phyloP scores from a whole-genome alignment of 2,797 vertebrate species.

The Pagetopsis macropterus region DNA sequence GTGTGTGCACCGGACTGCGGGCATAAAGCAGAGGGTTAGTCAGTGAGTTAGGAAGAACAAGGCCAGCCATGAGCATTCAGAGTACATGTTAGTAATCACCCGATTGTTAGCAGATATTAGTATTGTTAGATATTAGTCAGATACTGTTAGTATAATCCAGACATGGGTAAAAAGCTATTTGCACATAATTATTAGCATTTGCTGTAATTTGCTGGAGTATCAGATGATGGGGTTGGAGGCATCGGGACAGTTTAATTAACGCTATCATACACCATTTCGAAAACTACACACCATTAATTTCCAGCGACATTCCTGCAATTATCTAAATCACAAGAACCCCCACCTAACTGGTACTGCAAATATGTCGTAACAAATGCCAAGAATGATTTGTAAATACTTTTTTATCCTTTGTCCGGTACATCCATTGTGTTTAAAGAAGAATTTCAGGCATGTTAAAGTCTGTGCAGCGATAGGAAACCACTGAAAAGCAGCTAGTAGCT shows the following conservation, averaged over 20 bases:
- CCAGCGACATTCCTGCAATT: conserved; percentile 44
- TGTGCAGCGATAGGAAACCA: conserved; percentile 29
- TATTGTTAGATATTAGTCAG: conserved; percentile 81
- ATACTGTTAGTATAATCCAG: conserved; percentile 77
- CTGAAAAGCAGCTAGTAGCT: conserved; percentile 46
- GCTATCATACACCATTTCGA: conserved; percentile 55
- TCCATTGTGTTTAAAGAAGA: conserved; percentile 39
- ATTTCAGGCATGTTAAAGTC: conserved; percentile 30
- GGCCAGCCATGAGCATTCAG: conserved; percentile 75
- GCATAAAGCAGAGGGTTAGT: conserved; percentile 76
- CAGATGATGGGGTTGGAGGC: conserved; percentile 39
- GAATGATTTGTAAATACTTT: conserved; percentile 70
- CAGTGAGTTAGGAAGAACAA: conserved; percentile 68
- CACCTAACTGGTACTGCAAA: conserved; percentile 26
- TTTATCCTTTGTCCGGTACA: conserved; percentile 55
- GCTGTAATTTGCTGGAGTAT: conserved; percentile 57
- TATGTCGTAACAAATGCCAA: conserved; percentile 62
- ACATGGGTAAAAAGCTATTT: conserved; percentile 69
- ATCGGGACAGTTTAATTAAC: conserved; percentile 46
- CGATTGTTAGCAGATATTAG: conserved; percentile 79
- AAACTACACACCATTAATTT: conserved; percentile 61
- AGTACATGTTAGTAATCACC: conserved; percentile 76
- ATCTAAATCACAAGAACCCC: conserved; percentile 39
- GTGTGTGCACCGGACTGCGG: conserved; percentile 48
- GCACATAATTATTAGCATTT: conserved; percentile 74